phyloP scores from a whole-genome alignment of 2,113 vertebrate genomes.

The Percina caprodes region DNA sequence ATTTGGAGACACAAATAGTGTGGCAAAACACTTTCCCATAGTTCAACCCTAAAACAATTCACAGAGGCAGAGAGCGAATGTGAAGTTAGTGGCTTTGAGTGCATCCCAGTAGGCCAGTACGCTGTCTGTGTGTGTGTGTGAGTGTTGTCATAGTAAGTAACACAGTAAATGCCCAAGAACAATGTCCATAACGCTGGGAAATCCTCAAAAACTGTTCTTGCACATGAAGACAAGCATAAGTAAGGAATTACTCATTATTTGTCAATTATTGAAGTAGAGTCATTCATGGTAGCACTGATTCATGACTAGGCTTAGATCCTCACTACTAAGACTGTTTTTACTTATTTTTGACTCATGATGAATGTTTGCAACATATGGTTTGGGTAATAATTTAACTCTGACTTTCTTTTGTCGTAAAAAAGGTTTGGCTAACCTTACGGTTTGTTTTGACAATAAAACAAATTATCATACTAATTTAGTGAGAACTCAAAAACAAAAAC shows the following conservation, averaged over 20 bases:
- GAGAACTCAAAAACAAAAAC: too few species aligned
- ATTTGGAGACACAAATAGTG: slow-evolving; percentile 75
- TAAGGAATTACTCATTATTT: slow-evolving; percentile 61
- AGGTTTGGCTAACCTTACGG: too few species aligned
- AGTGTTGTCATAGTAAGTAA: slow-evolving; percentile 39
- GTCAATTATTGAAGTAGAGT: slow-evolving; percentile 58
- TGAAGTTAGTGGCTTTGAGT: slow-evolving; percentile 71
- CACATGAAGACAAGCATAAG: slow-evolving; percentile 39
- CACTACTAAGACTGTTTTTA: slow-evolving; percentile 4
- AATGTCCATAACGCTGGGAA: slow-evolving; percentile 59
- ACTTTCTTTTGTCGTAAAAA: too few species aligned
- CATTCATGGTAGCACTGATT: slow-evolving; percentile 52
- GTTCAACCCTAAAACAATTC: slow-evolving; percentile 70
- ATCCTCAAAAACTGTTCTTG: slow-evolving; percentile 34
- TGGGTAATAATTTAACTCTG: too few species aligned
- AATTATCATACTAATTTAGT: too few species aligned
- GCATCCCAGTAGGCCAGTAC: slow-evolving; percentile 65
- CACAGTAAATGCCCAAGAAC: slow-evolving; percentile 43
- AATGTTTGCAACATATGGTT: too few species aligned
- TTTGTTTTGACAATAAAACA: too few species aligned
- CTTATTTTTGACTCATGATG: slow-evolving; percentile 6
- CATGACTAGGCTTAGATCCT: slow-evolving; percentile 34
- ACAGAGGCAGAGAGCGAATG: slow-evolving; percentile 61
- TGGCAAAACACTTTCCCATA: slow-evolving; percentile 65
- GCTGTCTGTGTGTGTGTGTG: slow-evolving; percentile 37